Evolutionary conservation across 2,797 vertebrate genomes (phyloP).

Genomic region (Aphelocoma californica): DNA sequence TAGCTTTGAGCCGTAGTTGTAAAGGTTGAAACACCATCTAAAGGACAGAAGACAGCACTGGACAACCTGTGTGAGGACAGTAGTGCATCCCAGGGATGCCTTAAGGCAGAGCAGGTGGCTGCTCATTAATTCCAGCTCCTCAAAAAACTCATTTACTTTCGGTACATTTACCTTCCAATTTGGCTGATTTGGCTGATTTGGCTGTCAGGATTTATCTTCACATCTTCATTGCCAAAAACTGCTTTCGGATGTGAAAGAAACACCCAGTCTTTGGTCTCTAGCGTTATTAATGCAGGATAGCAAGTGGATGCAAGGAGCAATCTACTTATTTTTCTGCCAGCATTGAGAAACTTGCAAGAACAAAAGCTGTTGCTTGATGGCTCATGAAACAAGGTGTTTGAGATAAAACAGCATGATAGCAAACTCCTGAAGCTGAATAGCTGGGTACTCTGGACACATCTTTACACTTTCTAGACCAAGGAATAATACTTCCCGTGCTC

Average conservation of each 20-base stretch:
- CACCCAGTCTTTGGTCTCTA: not conserved
- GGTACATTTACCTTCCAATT: not conserved
- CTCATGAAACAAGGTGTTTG: not conserved
- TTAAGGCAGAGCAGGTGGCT: not conserved
- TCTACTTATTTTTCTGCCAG: not conserved
- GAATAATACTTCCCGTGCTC: not conserved
- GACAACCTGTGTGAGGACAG: not conserved
- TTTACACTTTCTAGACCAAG: not conserved
- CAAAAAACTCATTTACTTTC: not conserved
- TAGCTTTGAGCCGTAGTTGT: not conserved
- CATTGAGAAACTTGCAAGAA: not conserved
- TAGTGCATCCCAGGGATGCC: too few relatives aligned
- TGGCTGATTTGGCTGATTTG: too few relatives aligned
- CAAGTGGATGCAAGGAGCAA: not conserved
- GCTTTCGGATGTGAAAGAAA: not conserved
- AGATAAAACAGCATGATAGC: rapidly evolving
- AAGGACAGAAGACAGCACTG: not conserved
- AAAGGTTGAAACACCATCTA: not conserved
- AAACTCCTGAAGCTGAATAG: not conserved
- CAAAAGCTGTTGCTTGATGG: not conserved
- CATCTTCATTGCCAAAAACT: not conserved
- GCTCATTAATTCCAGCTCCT: not conserved
- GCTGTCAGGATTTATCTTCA: not conserved
- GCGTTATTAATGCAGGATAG: not conserved
- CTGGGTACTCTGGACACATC: not conserved